phyloP scores from a whole-genome alignment of 2,888 invertebrate genomes.

The Dexiosoma caninum region DNA sequence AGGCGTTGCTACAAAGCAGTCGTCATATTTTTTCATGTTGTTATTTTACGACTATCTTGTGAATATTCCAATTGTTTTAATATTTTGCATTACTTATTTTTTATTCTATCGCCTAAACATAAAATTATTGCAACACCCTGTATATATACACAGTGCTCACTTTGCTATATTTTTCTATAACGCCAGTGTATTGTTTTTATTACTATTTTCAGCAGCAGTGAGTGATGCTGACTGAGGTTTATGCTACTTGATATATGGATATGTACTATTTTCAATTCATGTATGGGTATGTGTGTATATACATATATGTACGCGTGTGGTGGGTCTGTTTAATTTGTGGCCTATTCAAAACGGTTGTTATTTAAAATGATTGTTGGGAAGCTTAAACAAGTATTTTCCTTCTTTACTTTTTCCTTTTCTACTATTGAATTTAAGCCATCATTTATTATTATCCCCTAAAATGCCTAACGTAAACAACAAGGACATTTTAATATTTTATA shows the following conservation, averaged over 20 bases:
- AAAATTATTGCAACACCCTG: no score
- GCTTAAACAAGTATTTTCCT: conserved; percentile 27
- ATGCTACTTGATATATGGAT: background rate
- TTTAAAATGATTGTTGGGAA: conserved; percentile 50
- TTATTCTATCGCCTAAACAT: no score
- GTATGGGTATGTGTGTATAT: no score
- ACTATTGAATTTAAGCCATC: conserved; percentile 18
- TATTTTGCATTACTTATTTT: no score
- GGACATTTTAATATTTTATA: background rate
- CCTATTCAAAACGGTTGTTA: conserved; percentile 54
- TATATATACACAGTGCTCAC: background rate
- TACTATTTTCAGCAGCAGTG: conserved; percentile 6
- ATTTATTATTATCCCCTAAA: conserved; percentile 27
- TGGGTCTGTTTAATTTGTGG: conserved; percentile 47
- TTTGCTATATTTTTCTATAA: conserved; percentile 7
- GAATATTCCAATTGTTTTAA: no score
- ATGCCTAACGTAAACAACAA: conserved; percentile 26
- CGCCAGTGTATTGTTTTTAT: background rate
- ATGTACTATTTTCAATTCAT: no score
- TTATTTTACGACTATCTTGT: no score
- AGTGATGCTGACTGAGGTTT: conserved; percentile 37
- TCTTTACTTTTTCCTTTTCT: background rate
- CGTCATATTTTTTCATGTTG: no score
- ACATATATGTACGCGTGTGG: background rate
- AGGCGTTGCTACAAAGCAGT: no score